These are phyloP conservation scores for Ernsta delagoae DNA, from an alignment of 2,888 invertebrate species.

Conservation along the genomic window DNA sequence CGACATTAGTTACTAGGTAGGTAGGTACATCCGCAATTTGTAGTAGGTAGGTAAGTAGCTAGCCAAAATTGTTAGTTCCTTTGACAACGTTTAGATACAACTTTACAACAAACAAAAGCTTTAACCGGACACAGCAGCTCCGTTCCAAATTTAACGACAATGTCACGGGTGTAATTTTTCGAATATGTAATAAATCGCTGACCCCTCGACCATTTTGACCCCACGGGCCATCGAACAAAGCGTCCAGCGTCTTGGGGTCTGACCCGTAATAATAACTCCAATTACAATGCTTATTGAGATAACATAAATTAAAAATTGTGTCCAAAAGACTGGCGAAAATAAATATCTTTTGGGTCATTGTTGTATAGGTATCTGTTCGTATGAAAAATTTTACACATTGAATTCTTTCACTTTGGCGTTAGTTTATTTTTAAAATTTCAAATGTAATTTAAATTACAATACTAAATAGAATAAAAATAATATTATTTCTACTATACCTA, in stretches of 20 bases:
- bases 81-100: no score
- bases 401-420: background rate
- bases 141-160: slow-evolving; percentile 56
- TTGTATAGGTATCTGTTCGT: background rate
- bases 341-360: slow-evolving; percentile 34
- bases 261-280: slow-evolving; percentile 77
- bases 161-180: slow-evolving; percentile 67
- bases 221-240: slow-evolving; percentile 61
- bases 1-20: no score
- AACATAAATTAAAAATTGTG: slow-evolving; percentile 79
- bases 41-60: no score
- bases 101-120: background rate
- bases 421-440: no score
- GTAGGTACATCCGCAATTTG: no score
- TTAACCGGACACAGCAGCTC: slow-evolving; percentile 12
- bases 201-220: slow-evolving; percentile 81
- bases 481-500: no score
- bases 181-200: slow-evolving; percentile 72
- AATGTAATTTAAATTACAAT: no score
- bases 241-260: slow-evolving; percentile 70
- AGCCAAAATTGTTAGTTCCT: no score
- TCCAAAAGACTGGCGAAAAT: slow-evolving; percentile 39
- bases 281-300: slow-evolving; percentile 77
- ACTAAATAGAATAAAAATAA: no score
- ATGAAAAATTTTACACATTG: background rate